These are phyloP conservation scores for Drosophila eugracilis DNA, from an alignment of 1,140 invertebrate genomes.

Conservation along the genomic window DNA sequence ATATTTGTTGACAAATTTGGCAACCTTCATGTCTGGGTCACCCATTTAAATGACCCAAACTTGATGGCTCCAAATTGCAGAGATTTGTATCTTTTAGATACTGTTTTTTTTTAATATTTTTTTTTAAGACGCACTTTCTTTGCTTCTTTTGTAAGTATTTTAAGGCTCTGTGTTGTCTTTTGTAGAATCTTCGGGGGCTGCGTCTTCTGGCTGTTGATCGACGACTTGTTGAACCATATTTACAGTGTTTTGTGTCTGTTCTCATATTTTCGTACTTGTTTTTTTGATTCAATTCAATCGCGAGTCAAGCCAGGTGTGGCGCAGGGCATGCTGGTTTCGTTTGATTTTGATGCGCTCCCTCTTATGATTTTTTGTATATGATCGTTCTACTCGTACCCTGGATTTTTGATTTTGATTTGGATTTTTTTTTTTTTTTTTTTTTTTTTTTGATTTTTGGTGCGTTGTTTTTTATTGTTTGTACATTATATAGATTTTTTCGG, in stretches of 20 bases:
- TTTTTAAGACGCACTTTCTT: conserved; percentile 18
- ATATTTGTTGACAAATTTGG: conserved; percentile 23
- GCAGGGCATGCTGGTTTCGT: conserved; percentile 77
- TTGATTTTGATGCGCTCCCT: conserved; percentile 45
- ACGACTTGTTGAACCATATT: conserved; percentile 66
- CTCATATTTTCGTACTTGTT: conserved; percentile 32
- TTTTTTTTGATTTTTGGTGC: conserved; percentile 59
- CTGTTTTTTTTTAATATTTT: neutral
- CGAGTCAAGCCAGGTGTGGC: conserved; percentile 83
- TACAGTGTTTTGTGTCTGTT: conserved; percentile 70
- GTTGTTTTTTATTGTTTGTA: conserved; percentile 46
- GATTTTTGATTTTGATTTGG: conserved; percentile 51
- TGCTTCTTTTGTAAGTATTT: conserved; percentile 1
- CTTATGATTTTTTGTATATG: conserved; percentile 21
- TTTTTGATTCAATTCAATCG: conserved; percentile 79
- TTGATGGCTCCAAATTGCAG: conserved; percentile 57
- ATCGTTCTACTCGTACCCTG: conserved; percentile 53
- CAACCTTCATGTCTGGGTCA: conserved; percentile 66
- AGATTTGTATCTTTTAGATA: conserved; percentile 28
- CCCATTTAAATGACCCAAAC: conserved; percentile 58
- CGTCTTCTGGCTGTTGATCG: conserved; percentile 56
- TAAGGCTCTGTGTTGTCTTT: conserved; percentile 42
- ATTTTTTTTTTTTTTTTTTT: conserved; percentile 51
- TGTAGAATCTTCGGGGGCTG: conserved; percentile 48
- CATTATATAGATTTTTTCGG: conserved; percentile 51